Percentiles rank a stretch among this genome's conserved stretches.
phyloP scores from a whole-genome alignment of 2,113 vertebrate species.

The Alosa alosa region DNA sequence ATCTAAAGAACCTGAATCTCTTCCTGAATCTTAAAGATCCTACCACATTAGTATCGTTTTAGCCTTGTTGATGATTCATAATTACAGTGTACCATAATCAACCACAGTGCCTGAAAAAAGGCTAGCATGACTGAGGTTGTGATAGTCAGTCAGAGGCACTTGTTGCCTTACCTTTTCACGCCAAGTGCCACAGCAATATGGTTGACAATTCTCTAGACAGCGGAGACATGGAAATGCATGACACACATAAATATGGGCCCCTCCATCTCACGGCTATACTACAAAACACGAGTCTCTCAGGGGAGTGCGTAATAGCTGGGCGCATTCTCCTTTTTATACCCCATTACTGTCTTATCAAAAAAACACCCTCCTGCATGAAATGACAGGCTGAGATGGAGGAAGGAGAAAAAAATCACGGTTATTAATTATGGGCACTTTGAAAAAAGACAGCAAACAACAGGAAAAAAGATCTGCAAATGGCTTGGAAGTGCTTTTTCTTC shows the following conservation, averaged over 20 bases:
- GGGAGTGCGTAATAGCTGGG: constrained; percentile 45
- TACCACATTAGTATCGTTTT: not conserved
- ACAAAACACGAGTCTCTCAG: constrained; percentile 45
- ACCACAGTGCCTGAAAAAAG: constrained; percentile 31
- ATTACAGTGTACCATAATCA: not conserved
- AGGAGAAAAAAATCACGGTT: constrained; percentile 1
- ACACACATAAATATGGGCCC: constrained; percentile 54
- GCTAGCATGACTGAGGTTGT: constrained; percentile 37
- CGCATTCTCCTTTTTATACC: constrained; percentile 47
- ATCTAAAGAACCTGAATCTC: not conserved
- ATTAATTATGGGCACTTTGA: constrained; percentile 22
- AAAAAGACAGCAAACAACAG: constrained; percentile 33
- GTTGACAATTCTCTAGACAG: constrained; percentile 53
- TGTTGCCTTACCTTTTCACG: constrained; percentile 48
- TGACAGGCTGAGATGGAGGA: constrained; percentile 42
- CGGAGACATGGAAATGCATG: constrained; percentile 37
- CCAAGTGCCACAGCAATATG: constrained; percentile 43
- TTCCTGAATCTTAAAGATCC: not conserved
- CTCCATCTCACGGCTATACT: constrained; percentile 34
- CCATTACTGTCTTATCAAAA: constrained; percentile 57
- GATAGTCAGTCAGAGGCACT: constrained; percentile 45
- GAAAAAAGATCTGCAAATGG: not conserved
- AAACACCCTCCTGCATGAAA: constrained; percentile 40
- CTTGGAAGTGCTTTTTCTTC: not conserved
- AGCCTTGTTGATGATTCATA: not conserved